phyloP scores from a whole-genome alignment of 2,797 vertebrate species.

The Phoebastria nigripes region DNA sequence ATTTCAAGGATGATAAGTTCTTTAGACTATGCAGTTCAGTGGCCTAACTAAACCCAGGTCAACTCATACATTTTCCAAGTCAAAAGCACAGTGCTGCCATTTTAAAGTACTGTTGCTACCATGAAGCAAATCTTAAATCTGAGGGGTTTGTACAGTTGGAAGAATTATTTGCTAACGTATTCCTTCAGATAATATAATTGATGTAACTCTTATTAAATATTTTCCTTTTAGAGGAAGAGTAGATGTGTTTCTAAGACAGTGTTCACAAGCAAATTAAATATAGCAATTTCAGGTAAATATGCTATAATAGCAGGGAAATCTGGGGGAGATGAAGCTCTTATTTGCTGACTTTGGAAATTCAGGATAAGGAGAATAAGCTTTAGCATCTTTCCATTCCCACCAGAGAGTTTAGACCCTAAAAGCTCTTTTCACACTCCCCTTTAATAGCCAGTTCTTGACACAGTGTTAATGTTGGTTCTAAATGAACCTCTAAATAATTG shows the following conservation, averaged over 20 bases:
- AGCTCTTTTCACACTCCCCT: background rate
- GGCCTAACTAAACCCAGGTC: background rate
- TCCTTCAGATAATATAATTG: background rate
- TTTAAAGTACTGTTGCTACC: background rate
- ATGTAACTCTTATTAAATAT: background rate
- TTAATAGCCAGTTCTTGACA: background rate
- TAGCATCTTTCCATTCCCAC: background rate
- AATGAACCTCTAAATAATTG: constrained; percentile 6
- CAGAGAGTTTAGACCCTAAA: background rate
- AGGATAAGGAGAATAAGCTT: background rate
- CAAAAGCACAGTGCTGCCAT: background rate
- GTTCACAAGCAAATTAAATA: background rate
- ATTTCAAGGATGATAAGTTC: background rate
- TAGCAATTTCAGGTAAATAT: background rate
- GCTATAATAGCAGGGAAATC: background rate
- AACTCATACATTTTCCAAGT: constrained; percentile 41
- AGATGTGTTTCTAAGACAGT: background rate
- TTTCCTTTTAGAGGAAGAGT: background rate
- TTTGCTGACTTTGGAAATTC: background rate
- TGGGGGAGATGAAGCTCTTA: background rate
- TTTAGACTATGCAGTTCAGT: background rate
- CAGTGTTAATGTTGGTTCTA: background rate
- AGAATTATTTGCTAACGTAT: background rate
- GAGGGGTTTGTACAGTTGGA: background rate
- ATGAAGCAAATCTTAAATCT: background rate